Evolutionary conservation across 2,888 invertebrate species (phyloP).

Genomic region (Eulithis prunata): DNA sequence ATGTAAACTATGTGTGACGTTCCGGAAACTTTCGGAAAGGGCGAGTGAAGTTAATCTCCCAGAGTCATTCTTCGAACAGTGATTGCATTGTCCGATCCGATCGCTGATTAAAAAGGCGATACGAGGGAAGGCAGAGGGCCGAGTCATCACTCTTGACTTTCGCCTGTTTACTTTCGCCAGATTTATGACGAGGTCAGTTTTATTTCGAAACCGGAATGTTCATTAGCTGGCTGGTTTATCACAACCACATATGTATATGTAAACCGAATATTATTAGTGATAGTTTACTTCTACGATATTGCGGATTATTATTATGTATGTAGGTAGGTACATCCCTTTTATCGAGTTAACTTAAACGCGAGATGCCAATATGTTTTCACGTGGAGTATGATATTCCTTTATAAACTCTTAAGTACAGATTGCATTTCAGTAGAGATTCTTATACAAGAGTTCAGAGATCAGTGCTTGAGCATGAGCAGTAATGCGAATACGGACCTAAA

Average conservation of each 20-base stretch:
- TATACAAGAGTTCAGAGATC: background rate
- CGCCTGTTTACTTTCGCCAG: conserved; percentile 47
- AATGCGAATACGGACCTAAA: too few relatives aligned
- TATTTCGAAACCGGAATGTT: conserved; percentile 36
- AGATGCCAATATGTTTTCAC: too few relatives aligned
- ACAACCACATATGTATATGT: background rate
- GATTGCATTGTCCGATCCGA: conserved; percentile 39
- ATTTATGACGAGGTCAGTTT: conserved; percentile 42
- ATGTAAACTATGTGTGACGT: conserved; percentile 18
- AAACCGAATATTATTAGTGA: conserved; percentile 12
- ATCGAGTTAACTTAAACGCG: too few relatives aligned
- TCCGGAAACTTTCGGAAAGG: conserved; percentile 49
- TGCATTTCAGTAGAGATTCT: too few relatives aligned
- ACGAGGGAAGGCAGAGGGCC: conserved; percentile 39
- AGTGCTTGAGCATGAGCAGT: too few relatives aligned
- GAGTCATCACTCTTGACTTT: conserved; percentile 52
- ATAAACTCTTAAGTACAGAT: too few relatives aligned
- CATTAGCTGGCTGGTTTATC: conserved; percentile 17
- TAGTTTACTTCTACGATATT: conserved; percentile 5
- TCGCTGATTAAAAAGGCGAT: conserved; percentile 42
- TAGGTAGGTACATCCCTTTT: background rate
- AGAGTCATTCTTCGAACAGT: conserved; percentile 37
- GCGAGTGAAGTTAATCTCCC: conserved; percentile 44
- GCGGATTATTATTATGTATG: background rate
- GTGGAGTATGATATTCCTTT: too few relatives aligned